Base-by-base conservation (phyloP, 2,888 invertebrate genomes). In the Plagiodera versicolora region DNA sequence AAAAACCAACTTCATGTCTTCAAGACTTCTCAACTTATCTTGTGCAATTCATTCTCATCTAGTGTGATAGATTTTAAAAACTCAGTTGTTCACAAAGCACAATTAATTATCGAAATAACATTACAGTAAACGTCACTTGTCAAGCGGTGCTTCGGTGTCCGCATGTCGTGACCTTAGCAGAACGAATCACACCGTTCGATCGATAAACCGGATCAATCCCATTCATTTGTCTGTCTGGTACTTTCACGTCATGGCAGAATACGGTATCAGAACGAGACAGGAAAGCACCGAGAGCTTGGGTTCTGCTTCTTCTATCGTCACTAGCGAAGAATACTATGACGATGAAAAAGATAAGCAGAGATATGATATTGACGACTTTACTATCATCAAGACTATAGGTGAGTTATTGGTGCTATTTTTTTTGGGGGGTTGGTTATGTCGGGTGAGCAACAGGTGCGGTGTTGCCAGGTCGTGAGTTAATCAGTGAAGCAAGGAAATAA, bases 301-400 rank as follows among this genome's bases (percentile, higher is more conserved):
- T 30, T 79, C 79, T 4, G 70, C 72, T 9, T 74, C 77, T 5
- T 66, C 72, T 11, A 66, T 69, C 68, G 81, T 83, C 6, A 84
- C 85, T 18, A 84, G 85, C 28, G 84, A 82, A 47, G 84, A 85
- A 70, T 83, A 84, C 68, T 83, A 83, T 69, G 84, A 83, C 19
- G 83, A 83, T 56, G 82, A 83, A 62, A 66, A 63, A 52, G 82
- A 83, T 64, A 84, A 84, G 11, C 84, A 85, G 64, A 67, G 68
- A 8, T 72, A 71, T 50, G 83, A 84, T 0, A 81, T 93, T 70
- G 92, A 92, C 68, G 92, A 93, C 77, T 87, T 92, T 74, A 91
- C 92, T 79, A 91, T 92, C 72, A 86, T 93, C 71, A 93, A 92
- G 83, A 93, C 93, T 61, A 92, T 93, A 65, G 93, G 93, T 93